Base-by-base conservation (phyloP, 2,888 invertebrate species). In the Chalcis sispes region DNA sequence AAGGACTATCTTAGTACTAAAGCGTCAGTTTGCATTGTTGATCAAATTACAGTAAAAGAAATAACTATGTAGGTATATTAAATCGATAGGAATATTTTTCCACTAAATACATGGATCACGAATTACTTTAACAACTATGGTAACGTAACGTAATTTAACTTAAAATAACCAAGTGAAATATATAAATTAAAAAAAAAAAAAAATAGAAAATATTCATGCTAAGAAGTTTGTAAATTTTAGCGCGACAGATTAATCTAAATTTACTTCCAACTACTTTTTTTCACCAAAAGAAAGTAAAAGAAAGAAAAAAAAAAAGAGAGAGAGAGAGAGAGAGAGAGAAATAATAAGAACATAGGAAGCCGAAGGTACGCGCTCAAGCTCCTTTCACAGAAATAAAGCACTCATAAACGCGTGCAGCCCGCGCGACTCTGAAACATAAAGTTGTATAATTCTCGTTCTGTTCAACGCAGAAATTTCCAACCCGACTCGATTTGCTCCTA, bases 171-270 rank as follows among this genome's bases (percentile, higher is more conserved):
- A 1, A 23, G 2, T 27, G 27, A 62, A 48, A 29, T 27, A 10
- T 18, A 48, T 48, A 48, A 29, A 23, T 27, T 18, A 62, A 46
- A 58, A 58, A 69, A 18, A 71, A 66, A 8, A 42, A 25, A 13
- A 42, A 42, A 42, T 7, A 61, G 15, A 42, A 58, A 58, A 8
- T 66, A 66, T 25, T 32, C 36, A n/a, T 36, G 13, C 52, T 15
- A 27, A 15, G 15, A n/a, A n/a, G 42, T 10, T 64, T 23, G n/a
- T n/a, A n/a, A n/a, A n/a, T n/a, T n/a, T n/a, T n/a, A n/a, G n/a
- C 46, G 40, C 13, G 64, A 56, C 65, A 58, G 70, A 70, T 64
- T 75, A 65, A 75, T 75, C 64, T 65, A 65, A 65, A 75, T 65
- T 27, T 27, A 50, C 58, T 58, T 58, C 27, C 27, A 58, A 56